Evolutionary conservation across 2,113 vertebrate species (phyloP).

Genomic region (Trogon surrucura): DNA sequence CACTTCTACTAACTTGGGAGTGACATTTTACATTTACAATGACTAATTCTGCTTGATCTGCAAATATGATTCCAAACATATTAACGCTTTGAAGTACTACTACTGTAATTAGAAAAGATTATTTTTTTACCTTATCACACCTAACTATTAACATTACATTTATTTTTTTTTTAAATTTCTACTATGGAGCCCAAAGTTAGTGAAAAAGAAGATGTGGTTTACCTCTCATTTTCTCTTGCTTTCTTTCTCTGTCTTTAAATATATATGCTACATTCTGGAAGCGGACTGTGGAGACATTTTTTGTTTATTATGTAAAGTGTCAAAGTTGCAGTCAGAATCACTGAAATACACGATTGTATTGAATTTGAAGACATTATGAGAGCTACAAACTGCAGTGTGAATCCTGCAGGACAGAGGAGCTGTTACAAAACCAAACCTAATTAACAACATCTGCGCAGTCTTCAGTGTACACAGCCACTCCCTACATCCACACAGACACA

Average conservation of each 20-base stretch:
- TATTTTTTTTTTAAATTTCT: too few species aligned
- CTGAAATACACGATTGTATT: conserved; percentile 5
- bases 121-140: neutral
- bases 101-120: neutral
- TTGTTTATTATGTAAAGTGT: neutral
- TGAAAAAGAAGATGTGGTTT: neutral
- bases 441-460: conserved; percentile 32
- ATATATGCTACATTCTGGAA: neutral
- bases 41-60: neutral
- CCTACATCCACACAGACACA: neutral
- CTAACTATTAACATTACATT: neutral
- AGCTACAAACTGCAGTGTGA: neutral
- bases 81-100: neutral
- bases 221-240: neutral
- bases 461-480: neutral
- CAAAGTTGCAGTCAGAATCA: neutral
- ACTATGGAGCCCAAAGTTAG: neutral
- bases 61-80: neutral
- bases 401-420: neutral
- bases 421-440: conserved; percentile 14
- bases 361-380: conserved; percentile 28
- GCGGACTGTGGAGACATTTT: neutral
- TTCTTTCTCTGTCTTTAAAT: neutral
- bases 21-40: neutral
- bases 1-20: neutral